Conservation (phyloP, 2,888 invertebrate genomes). For the Pammene aurita region DNA sequence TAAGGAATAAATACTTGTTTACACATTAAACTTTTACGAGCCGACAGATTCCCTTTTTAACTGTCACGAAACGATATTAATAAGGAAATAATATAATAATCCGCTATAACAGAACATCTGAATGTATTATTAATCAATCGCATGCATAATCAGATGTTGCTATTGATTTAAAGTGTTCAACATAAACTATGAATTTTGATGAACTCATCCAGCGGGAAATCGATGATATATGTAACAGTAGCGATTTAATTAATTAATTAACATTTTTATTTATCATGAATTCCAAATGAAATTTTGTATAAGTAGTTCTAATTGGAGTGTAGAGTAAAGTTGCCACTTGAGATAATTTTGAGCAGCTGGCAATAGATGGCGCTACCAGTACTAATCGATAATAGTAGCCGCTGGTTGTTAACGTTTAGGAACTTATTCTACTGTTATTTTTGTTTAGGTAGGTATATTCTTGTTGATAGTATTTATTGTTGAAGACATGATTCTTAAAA, state of each 20-base stretch:
- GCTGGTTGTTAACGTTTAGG: neutral
- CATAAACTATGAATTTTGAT: constrained; percentile 39
- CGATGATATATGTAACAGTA: constrained; percentile 24
- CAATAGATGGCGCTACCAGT: constrained; percentile 35
- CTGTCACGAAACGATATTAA: constrained; percentile 15
- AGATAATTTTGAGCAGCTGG: neutral
- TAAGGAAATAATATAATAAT: constrained; percentile 37
- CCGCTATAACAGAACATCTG: constrained; percentile 26
- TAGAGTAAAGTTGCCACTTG: neutral
- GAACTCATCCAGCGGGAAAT: constrained; percentile 17
- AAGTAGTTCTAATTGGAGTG: constrained; percentile 4
- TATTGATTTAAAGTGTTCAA: constrained; percentile 38
- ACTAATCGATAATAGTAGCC: neutral
- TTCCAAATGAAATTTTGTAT: neutral
- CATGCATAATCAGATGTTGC: constrained; percentile 32
- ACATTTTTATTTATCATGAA: neutral
- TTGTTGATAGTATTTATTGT: no score
- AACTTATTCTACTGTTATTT: no score
- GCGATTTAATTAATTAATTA: constrained; percentile 20
- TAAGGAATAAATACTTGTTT: constrained; percentile 22
- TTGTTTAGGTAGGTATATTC: no score
- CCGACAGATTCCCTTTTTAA: constrained; percentile 11
- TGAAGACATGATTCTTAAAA: no score
- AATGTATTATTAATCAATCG: constrained; percentile 37
- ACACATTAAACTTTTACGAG: constrained; percentile 34